phyloP scores from a whole-genome alignment of 2,113 vertebrate species.

The Paradoxurus hermaphroditus region DNA sequence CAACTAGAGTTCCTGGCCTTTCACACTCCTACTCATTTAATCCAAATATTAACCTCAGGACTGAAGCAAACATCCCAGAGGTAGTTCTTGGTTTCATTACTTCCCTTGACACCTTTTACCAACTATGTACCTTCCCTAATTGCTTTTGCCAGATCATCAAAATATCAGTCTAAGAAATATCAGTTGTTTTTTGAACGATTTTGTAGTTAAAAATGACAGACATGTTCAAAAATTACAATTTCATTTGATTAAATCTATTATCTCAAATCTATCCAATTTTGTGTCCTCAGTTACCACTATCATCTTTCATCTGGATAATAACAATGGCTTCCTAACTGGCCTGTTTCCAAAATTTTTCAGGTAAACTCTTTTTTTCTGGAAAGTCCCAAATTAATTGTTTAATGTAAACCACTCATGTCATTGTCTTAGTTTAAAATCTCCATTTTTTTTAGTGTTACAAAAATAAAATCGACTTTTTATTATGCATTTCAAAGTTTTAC shows the following conservation, averaged over 20 bases:
- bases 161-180: not conserved
- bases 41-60: not conserved
- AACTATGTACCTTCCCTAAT: not conserved
- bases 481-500: not conserved
- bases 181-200: not conserved
- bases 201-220: too few relatives aligned
- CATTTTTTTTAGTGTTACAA: too few relatives aligned
- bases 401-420: not conserved
- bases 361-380: not conserved
- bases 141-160: not conserved
- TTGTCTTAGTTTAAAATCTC: not conserved
- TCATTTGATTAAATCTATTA: not conserved
- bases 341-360: not conserved
- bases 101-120: not conserved
- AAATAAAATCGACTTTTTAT: not conserved
- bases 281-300: not conserved
- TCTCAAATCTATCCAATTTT: not conserved
- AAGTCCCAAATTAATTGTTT: not conserved
- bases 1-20: not conserved
- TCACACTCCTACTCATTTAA: not conserved
- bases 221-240: not conserved
- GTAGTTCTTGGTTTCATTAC: not conserved
- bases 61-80: not conserved
- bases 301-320: not conserved
- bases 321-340: accelerated